These are phyloP conservation scores for Pangasius sanitwongsei DNA, from an alignment of 2,797 vertebrate species.

Conservation along the genomic window DNA sequence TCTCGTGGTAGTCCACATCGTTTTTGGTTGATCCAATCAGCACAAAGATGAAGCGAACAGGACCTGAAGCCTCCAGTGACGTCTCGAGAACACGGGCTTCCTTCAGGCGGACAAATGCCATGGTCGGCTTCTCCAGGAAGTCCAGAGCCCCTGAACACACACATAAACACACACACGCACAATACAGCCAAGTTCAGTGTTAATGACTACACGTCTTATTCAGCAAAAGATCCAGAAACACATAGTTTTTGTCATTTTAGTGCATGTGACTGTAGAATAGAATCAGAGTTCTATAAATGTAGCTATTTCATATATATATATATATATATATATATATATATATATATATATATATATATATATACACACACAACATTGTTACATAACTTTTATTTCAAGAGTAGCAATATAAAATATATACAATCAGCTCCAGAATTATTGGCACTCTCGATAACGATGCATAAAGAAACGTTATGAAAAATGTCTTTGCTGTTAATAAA, in stretches of 20 bases:
- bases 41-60: constrained; percentile 84
- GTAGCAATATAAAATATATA: background rate
- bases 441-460: background rate
- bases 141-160: constrained; percentile 75
- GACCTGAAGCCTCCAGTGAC: constrained; percentile 70
- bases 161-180: background rate
- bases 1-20: constrained; percentile 82
- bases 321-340: too few relatives aligned
- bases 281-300: too few relatives aligned
- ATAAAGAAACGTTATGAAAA: background rate
- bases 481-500: background rate
- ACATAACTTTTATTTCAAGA: background rate
- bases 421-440: background rate
- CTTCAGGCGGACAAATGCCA: constrained; percentile 86
- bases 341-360: too few relatives aligned
- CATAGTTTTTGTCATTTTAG: too few relatives aligned
- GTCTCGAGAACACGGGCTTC: constrained; percentile 75
- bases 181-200: background rate
- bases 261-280: too few relatives aligned
- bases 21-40: constrained; percentile 81
- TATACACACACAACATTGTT: too few relatives aligned
- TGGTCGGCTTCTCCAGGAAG: constrained; percentile 79
- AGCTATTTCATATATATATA: too few relatives aligned
- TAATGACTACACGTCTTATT: background rate
- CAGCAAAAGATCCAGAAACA: too few relatives aligned